These are phyloP conservation scores for Myotis daubentonii DNA, from an alignment of 2,797 vertebrate genomes.

Conservation along the genomic window DNA sequence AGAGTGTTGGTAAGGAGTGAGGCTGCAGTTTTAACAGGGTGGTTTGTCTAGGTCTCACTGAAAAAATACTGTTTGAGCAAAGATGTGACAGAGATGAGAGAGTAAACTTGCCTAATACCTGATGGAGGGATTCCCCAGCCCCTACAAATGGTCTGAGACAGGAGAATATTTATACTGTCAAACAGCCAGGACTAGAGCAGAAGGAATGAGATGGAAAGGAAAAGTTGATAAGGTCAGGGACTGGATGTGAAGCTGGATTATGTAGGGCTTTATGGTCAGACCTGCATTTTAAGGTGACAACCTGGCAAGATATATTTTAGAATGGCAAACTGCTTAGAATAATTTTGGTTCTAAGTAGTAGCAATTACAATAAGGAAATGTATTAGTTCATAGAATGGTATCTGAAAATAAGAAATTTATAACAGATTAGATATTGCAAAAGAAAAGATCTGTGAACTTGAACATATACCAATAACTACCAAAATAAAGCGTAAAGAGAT, in stretches of 20 bases:
- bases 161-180: neutral
- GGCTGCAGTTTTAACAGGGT: neutral
- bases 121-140: neutral
- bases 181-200: neutral
- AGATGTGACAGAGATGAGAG: neutral
- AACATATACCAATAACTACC: neutral
- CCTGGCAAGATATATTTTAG: neutral
- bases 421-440: neutral
- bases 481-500: neutral
- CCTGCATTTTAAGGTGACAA: neutral
- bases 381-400: neutral
- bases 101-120: neutral
- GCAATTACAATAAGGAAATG: neutral
- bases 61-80: neutral
- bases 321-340: neutral
- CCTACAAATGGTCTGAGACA: neutral
- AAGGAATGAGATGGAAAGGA: neutral
- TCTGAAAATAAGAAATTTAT: neutral
- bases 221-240: neutral
- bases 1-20: neutral
- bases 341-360: neutral
- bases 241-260: neutral
- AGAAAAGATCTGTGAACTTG: neutral
- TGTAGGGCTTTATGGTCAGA: neutral
- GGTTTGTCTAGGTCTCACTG: neutral